Percentiles rank a stretch among this genome's conserved stretches.
Conservation (phyloP, 2,113 vertebrate genomes). For the Erpornis zantholeuca region DNA sequence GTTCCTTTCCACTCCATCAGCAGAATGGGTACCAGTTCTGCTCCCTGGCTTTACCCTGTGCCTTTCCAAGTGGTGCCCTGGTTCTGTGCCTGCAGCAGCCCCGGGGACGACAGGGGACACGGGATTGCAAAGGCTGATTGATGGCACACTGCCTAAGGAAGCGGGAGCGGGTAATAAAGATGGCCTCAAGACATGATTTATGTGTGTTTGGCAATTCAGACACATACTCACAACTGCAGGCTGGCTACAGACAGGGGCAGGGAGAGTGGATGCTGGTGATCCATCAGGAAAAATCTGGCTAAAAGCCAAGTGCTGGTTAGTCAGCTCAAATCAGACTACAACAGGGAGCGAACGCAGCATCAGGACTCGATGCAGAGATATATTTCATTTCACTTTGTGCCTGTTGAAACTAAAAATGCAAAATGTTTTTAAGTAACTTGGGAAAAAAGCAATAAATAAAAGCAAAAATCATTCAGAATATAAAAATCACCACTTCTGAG, state of each 20-base stretch:
- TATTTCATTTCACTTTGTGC: not conserved
- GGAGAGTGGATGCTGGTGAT: not conserved
- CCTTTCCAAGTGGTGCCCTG: not conserved
- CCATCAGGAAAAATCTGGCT: not conserved
- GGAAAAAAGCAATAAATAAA: not conserved
- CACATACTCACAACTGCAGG: not conserved
- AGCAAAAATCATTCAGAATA: not conserved
- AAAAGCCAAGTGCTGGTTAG: not conserved
- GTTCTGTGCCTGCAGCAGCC: not conserved
- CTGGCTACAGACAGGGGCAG: not conserved
- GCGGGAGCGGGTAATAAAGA: constrained; percentile 54
- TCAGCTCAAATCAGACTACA: not conserved
- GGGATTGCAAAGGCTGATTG: constrained; percentile 31
- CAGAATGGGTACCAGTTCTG: not conserved
- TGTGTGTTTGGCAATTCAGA: constrained; percentile 23
- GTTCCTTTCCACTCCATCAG: constrained; percentile 1
- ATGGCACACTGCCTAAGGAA: constrained; percentile 38
- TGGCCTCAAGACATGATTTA: constrained; percentile 37
- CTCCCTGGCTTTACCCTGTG: not conserved
- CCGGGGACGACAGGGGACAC: not conserved
- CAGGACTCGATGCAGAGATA: not conserved
- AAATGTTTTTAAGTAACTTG: not conserved
- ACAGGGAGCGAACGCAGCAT: not conserved
- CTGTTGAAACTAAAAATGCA: not conserved
- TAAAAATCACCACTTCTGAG: not conserved